Evolutionary conservation across 2,888 invertebrate genomes (phyloP).

Genomic region (Odiellus spinosus): DNA sequence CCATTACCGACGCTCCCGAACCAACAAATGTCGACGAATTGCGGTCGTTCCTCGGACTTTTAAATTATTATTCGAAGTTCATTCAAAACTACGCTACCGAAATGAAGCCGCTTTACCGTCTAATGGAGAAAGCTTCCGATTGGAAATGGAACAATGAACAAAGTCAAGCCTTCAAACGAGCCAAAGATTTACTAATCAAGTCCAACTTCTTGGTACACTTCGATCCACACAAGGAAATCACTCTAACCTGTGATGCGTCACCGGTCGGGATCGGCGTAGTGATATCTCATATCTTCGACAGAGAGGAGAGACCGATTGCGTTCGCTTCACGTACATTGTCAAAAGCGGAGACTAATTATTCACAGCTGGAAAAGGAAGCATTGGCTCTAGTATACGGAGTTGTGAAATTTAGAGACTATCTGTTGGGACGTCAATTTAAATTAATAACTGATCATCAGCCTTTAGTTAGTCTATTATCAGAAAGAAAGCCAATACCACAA

Average conservation of each 20-base stretch:
- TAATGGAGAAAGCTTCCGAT: neutral
- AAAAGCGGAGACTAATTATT: constrained; percentile 2
- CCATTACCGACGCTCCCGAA: constrained; percentile 19
- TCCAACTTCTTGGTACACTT: constrained; percentile 10
- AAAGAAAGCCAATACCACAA: neutral
- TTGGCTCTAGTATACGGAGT: too few species aligned
- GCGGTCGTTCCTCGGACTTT: constrained; percentile 9
- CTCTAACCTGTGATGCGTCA: constrained; percentile 6
- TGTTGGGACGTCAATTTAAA: constrained; percentile 2
- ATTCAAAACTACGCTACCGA: constrained; percentile 7
- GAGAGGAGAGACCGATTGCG: neutral
- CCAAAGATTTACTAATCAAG: constrained; percentile 20
- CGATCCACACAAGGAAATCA: constrained; percentile 2
- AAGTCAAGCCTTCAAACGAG: constrained; percentile 16
- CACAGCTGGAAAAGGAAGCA: too few species aligned
- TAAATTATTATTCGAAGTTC: constrained; percentile 11
- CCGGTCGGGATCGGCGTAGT: constrained; percentile 12
- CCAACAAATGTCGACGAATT: constrained; percentile 9
- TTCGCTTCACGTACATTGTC: neutral
- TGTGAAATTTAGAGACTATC: neutral
- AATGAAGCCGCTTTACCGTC: constrained; percentile 6
- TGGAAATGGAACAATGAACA: constrained; percentile 1
- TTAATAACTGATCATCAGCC: too few species aligned
- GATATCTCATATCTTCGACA: constrained; percentile 5
- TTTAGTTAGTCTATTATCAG: too few species aligned